These are phyloP conservation scores for Charaxes varanes DNA, from an alignment of 1,140 invertebrate species.

Conservation along the genomic window DNA sequence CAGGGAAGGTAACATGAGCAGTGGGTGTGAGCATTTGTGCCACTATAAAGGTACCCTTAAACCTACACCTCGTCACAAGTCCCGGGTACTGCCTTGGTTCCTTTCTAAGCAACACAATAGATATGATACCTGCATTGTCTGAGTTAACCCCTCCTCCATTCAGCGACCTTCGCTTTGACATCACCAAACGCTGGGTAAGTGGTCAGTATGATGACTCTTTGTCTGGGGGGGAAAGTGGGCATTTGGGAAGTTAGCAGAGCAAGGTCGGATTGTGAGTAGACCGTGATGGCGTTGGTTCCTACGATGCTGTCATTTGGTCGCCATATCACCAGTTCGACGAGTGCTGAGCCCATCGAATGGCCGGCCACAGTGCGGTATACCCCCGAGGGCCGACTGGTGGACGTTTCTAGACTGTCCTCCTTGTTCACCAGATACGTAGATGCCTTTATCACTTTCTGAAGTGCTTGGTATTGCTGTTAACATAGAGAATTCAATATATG, in stretches of 20 bases:
- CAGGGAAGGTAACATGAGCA: no score
- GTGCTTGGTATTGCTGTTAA: no score
- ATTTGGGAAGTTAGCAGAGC: conserved; percentile 11
- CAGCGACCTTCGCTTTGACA: no score
- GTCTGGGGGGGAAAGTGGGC: conserved; percentile 17
- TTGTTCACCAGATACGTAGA: conserved; percentile 20
- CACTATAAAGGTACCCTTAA: no score
- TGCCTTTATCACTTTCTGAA: no score
- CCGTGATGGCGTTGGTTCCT: conserved; percentile 21
- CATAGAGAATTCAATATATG: no score
- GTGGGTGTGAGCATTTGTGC: no score
- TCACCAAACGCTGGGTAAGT: conserved; percentile 20
- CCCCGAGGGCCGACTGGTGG: conserved; percentile 7
- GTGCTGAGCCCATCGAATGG: conserved; percentile 9
- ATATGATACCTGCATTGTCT: no score
- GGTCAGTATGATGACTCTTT: conserved; percentile 25
- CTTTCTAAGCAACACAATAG: no score
- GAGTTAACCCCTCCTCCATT: no score
- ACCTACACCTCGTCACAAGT: no score
- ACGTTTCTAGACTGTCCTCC: conserved; percentile 2
- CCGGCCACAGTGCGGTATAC: conserved; percentile 19
- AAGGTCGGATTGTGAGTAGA: conserved; percentile 23
- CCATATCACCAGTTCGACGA: conserved; percentile 24
- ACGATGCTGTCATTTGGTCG: conserved; percentile 14
- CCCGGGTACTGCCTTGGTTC: no score